Conservation (phyloP, 1,140 invertebrate genomes). For the Drosophila paulistorum region DNA sequence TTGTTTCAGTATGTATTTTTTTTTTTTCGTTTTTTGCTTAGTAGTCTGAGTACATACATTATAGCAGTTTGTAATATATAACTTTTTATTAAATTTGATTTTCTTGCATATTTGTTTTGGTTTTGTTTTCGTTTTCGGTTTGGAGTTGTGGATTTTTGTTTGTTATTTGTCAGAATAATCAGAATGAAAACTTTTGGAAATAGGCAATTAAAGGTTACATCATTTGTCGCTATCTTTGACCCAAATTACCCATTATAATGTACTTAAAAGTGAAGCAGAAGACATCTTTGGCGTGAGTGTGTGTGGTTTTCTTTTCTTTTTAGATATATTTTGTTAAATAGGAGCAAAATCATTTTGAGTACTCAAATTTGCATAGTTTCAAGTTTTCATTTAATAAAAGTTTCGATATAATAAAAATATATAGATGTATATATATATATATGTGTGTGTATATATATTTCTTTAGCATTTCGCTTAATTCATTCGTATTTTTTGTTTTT, state of each 20-base stretch:
- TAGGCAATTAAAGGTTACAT: conserved; percentile 42
- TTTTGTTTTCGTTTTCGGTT: conserved; percentile 22
- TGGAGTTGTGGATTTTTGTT: conserved; percentile 39
- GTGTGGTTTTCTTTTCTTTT: conserved; percentile 24
- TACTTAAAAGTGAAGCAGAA: conserved; percentile 78
- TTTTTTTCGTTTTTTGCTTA: conserved; percentile 13
- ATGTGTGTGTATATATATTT: conserved; percentile 38
- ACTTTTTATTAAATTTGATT: conserved; percentile 74
- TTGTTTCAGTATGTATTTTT: conserved; percentile 29
- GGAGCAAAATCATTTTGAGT: conserved; percentile 74
- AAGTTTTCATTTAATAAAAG: conserved; percentile 58
- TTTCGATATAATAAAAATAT: conserved; percentile 77
- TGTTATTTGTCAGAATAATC: conserved; percentile 23
- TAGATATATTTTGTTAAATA: conserved; percentile 63
- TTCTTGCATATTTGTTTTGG: conserved; percentile 62
- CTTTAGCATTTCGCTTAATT: conserved; percentile 23
- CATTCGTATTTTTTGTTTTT: conserved; percentile 25
- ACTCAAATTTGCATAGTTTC: conserved; percentile 73
- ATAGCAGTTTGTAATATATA: conserved; percentile 79
- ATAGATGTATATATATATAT: conserved; percentile 63
- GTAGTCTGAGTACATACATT: conserved; percentile 73
- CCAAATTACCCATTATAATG: conserved; percentile 31
- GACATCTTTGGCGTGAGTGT: conserved; percentile 75
- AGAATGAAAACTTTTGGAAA: conserved; percentile 56
- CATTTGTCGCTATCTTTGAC: not conserved